Conservation (phyloP, 2,797 vertebrate species). For the Notolabrus celidotus region DNA sequence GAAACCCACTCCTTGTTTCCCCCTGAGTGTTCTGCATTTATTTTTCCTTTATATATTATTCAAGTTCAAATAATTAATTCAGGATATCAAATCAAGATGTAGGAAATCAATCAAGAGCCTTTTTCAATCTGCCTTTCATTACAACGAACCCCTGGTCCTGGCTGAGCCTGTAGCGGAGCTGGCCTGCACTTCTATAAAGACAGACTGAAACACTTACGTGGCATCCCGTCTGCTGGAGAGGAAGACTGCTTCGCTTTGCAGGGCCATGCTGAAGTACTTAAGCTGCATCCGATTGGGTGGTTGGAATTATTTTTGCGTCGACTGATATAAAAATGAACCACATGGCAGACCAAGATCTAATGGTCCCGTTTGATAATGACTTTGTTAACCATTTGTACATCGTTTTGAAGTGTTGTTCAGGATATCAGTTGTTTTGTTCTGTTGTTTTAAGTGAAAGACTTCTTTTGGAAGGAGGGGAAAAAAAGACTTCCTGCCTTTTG, state of each 20-base stretch:
- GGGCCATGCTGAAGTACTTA: slow-evolving; percentile 81
- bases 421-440: slow-evolving; percentile 16
- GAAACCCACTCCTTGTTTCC: slow-evolving; percentile 74
- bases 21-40: slow-evolving; percentile 85
- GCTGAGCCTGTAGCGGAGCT: slow-evolving; percentile 78
- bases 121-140: slow-evolving; percentile 85
- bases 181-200: slow-evolving; percentile 77
- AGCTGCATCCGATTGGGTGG: slow-evolving; percentile 84
- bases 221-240: slow-evolving; percentile 76
- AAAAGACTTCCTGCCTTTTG: slow-evolving; percentile 14
- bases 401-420: slow-evolving; percentile 17
- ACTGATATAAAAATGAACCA: slow-evolving; percentile 79
- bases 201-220: slow-evolving; percentile 83
- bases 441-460: slow-evolving; percentile 5
- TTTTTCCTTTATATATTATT: slow-evolving; percentile 90
- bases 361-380: slow-evolving; percentile 68
- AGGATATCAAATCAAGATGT: slow-evolving; percentile 91
- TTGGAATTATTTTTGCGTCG: slow-evolving; percentile 81
- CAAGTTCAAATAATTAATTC: slow-evolving; percentile 90
- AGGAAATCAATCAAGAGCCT: slow-evolving; percentile 87
- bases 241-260: slow-evolving; percentile 69
- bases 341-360: slow-evolving; percentile 74
- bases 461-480: neutral
- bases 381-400: slow-evolving; percentile 44
- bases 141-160: slow-evolving; percentile 69